Conservation (phyloP, 2,797 vertebrate genomes). For the Cichlasoma orientale region DNA sequence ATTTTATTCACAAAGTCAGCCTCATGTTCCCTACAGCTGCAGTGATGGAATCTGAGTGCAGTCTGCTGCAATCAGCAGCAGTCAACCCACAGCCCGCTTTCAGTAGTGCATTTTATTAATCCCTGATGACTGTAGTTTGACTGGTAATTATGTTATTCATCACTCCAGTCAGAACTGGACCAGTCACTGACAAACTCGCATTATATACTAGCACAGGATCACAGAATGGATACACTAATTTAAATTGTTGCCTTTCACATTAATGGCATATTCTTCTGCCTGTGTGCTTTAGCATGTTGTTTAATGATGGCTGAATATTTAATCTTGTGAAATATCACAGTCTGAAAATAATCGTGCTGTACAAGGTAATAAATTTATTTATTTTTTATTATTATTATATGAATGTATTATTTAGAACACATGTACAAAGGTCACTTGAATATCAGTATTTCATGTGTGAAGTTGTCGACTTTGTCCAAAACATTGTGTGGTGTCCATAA, state of each 20-base stretch:
- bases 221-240: neutral
- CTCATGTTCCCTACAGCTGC: conserved; percentile 40
- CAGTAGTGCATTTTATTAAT: conserved; percentile 16
- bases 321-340: neutral
- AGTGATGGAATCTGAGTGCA: conserved; percentile 61
- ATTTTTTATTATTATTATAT: neutral
- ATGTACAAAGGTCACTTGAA: neutral
- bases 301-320: neutral
- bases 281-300: neutral
- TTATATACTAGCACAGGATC: neutral
- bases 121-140: neutral
- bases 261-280: neutral
- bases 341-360: neutral
- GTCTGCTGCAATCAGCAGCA: conserved; percentile 41
- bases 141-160: neutral
- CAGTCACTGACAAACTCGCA: neutral
- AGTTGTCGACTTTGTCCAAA: no score
- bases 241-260: neutral
- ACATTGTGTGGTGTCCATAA: neutral
- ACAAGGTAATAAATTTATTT: neutral
- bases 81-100: conserved; percentile 7
- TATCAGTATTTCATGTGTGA: neutral
- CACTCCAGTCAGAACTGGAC: neutral
- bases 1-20: conserved; percentile 51
- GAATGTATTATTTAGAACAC: neutral